phyloP scores from a whole-genome alignment of 1,140 invertebrate species.

The Charaxes varanes region DNA sequence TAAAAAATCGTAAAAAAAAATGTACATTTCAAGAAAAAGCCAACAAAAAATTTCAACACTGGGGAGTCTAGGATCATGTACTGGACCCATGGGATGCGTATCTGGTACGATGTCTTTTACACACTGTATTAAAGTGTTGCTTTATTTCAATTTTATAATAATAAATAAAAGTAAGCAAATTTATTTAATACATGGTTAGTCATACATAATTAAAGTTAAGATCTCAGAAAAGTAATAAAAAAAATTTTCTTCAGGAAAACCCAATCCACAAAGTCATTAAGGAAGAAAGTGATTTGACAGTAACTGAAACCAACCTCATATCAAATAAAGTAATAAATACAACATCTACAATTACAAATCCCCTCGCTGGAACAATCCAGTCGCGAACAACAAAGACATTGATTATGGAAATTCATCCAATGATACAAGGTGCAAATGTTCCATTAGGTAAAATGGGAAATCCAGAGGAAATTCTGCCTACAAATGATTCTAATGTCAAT shows the following conservation, averaged over 20 bases:
- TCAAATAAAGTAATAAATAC: conserved; percentile 60
- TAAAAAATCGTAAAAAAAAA: no score
- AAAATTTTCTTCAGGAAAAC: background rate
- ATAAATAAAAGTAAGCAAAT: no score
- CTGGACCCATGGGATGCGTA: no score
- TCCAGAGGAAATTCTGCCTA: conserved; percentile 57
- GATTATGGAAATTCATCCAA: conserved; percentile 59
- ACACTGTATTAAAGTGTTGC: no score
- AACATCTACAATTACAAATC: conserved; percentile 46
- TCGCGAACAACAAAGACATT: conserved; percentile 50
- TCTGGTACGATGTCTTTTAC: no score
- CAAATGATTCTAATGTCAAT: conserved; percentile 21
- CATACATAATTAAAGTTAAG: no score
- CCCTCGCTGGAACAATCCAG: conserved; percentile 38
- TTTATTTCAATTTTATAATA: no score
- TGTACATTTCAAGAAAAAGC: no score
- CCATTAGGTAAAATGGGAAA: conserved; percentile 35
- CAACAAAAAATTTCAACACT: no score
- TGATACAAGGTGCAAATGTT: conserved; percentile 25
- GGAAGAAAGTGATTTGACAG: conserved; percentile 43
- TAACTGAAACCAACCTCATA: conserved; percentile 60
- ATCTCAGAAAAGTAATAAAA: background rate
- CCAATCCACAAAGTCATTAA: conserved; percentile 33
- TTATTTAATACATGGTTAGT: no score
- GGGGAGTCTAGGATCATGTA: no score